Evolutionary conservation across 2,113 vertebrate genomes (phyloP), one percentile per base, ranked within the genome.

Genomic region (Nyctereutes procyonoides): DNA sequence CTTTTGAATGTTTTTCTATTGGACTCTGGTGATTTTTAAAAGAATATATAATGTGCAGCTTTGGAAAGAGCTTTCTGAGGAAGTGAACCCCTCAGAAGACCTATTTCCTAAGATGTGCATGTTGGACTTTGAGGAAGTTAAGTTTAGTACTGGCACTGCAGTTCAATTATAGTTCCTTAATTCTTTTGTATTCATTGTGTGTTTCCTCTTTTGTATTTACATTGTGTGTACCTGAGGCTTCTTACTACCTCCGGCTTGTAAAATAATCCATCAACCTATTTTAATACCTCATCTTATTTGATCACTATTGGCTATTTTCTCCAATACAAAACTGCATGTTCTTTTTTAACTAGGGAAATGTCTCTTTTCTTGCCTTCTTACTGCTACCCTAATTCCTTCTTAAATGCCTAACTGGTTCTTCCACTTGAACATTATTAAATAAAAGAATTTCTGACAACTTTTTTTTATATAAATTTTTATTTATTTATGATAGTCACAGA

Each of bases 271-370:
- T 32, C 82, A 87, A 9, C 26, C 62, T 90, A 30, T 82, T 77
- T 89, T 71, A 55, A 94, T 86, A 35, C 63, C 32, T 94, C 56
- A 56, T 85, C 62, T 79, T 56, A 65, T 79, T 93, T 60, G 53
- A 69, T 77, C n/a, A 84, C 38, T 93, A 0, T 60, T 51, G 80
- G 62, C 30, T 12, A 58, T 9, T 86, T 93, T 95, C 8, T 67
- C 15, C 4, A 65, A 58, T 28, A 60, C 22, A 9, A 69, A 82
- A 69, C 22, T 24, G 4, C 62, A n/a, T 69, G 82, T 95, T 88
- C 22, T 30, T 96, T 90, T 73, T 79, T 43, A 74, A 58, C 48
- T 82, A 32, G 28, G 53, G 14, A 82, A 87, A 32, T 48, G 28
- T 9, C 67, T 87, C 65, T 74, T 88, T 92, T 55, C 35, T 84